Evolutionary conservation across 2,113 vertebrate genomes (phyloP), one percentile per base, ranked within the genome.

Genomic region (Galbula dea): DNA sequence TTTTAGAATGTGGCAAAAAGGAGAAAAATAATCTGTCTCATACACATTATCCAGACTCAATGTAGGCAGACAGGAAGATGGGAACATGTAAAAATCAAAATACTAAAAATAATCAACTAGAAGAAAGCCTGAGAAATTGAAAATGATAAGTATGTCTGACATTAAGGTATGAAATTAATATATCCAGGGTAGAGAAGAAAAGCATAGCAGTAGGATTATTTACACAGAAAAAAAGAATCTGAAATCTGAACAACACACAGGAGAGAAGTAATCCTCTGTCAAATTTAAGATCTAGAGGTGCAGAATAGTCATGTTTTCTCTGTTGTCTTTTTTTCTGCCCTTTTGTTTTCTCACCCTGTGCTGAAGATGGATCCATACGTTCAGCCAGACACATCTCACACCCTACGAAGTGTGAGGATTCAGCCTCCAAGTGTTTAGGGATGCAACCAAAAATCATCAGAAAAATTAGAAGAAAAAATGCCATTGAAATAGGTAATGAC

Each of bases 241-340:
- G 54, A 85, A 72, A 15, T 22, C 66, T 90, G 39, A 88, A 51
- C 2, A 9, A 58, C n/a, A 69, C 24, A 30, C 20, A 55, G 34
- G 22, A 45, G 30, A 76, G 54, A 90, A 77, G 46, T 43, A 80
- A 58, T 12, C 16, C 8, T 48, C 22, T 32, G 21, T 39, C 36
- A 77, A 77, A 89, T 34, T 37, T 29, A 32, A n/a, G 18, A 86
- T n/a, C 20, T 55, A 71, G 39, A 66, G 4, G 9, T 37, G 8
- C 3, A 48, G 45, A 46, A 22, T 21, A 17, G 16, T 41, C 11
- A 4, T 5, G 3, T 0, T 2, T 13, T 41, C 11, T n/a, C n/a
- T n/a, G n/a, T n/a, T 59, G 18, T 36, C 14, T 61, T 75, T 51
- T 36, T n/a, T 37, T 73, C 13, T 65, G 26, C 22, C 24, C 55